Evolutionary conservation across 2,888 invertebrate species (phyloP), one percentile per base, ranked within the genome.

Genomic region (Cephonodes hylas): DNA sequence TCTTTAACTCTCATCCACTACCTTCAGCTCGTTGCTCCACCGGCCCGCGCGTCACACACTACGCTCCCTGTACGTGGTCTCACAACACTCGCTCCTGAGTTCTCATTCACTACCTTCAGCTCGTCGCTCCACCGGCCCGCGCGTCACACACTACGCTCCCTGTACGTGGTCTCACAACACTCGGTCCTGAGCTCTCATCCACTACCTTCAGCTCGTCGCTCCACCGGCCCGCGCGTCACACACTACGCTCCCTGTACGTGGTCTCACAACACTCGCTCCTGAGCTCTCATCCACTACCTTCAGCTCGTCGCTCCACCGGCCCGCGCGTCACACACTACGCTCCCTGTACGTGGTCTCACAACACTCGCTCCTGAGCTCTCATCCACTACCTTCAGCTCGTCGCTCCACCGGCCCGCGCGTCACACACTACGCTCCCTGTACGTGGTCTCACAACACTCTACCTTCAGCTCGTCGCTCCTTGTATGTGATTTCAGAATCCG

Each of bases 221-320:
- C 15, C 27, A 27, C 15, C 8, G 15, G 18, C 15, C 15, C 15
- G 18, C 27, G 27, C 27, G 15, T 48, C 48, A 48, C 48, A 27
- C 27, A 48, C n/a, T n/a, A n/a, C n/a, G n/a, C n/a, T n/a, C n/a
- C n/a, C n/a, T n/a, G n/a, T n/a, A n/a, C n/a, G n/a, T n/a, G n/a
- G n/a, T n/a, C n/a, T n/a, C n/a, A n/a, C n/a, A n/a, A n/a, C n/a
- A 45, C 13, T 23, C 15, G 15, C 10, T 53, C 48, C 48, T 53
- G 27, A 53, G 27, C 48, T 27, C 48, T 34, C 48, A 15, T 53
- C 48, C 27, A 53, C 48, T 53, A 53, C 48, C 27, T 53, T 53
- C 27, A 53, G 27, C 27, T 53, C 48, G 27, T 53, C 18, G 27
- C 48, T 53, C 25, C 27, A 27, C 18, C 8, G 18, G 18, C 15